Evolutionary conservation across 1,140 invertebrate genomes (phyloP).

Genomic region (Caenorhabditis tropicalis): DNA sequence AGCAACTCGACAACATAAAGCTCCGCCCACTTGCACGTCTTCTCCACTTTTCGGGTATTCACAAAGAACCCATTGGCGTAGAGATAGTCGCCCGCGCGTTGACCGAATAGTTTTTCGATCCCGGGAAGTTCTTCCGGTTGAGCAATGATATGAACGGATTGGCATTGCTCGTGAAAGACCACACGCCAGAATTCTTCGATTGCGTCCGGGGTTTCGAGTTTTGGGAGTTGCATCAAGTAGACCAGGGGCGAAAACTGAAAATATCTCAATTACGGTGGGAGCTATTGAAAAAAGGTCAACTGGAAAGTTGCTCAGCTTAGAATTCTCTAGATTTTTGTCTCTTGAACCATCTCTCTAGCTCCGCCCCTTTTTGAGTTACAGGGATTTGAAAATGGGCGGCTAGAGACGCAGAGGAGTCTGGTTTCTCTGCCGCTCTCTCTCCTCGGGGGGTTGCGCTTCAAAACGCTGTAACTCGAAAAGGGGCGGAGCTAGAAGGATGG

Average conservation of each 20-base stretch:
- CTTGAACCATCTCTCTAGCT: too few relatives aligned
- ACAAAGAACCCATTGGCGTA: constrained; percentile 14
- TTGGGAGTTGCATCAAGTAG: not conserved
- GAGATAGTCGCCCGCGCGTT: not conserved
- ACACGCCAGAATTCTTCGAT: constrained; percentile 23
- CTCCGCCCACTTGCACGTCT: not conserved
- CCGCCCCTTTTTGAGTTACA: too few relatives aligned
- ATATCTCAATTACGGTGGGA: not conserved
- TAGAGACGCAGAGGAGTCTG: too few relatives aligned
- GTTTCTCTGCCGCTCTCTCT: too few relatives aligned
- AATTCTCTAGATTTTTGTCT: too few relatives aligned
- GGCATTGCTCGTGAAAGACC: constrained; percentile 20
- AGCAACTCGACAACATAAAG: not conserved
- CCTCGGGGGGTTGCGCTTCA: too few relatives aligned
- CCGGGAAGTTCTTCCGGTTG: not conserved
- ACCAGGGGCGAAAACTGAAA: constrained; percentile 1
- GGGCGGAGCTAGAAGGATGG: too few relatives aligned
- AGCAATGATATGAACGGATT: constrained; percentile 9
- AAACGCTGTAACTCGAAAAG: too few relatives aligned
- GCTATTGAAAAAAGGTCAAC: not conserved
- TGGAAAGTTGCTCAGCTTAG: too few relatives aligned
- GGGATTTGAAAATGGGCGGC: too few relatives aligned
- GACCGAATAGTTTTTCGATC: not conserved
- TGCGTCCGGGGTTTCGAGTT: not conserved
- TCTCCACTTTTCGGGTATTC: constrained; percentile 9